phyloP scores from a whole-genome alignment of 1,140 invertebrate genomes.

The Brachionus koreanus region DNA sequence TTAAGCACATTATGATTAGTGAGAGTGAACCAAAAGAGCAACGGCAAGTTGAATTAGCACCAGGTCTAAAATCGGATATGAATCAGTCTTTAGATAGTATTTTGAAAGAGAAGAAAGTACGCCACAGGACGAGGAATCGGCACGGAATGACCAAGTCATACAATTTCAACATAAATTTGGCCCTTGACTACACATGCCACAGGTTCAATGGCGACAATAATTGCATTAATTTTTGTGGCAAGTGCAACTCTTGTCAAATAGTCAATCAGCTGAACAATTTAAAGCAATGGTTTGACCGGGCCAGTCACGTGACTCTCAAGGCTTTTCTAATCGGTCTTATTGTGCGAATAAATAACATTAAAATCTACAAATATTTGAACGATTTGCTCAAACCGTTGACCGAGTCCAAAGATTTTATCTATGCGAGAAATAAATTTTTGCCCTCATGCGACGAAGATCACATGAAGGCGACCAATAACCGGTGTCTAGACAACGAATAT shows the following conservation, averaged over 20 bases:
- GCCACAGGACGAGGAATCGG: not conserved
- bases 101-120: not conserved
- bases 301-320: constrained; percentile 11
- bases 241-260: constrained; percentile 43
- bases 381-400: constrained; percentile 27
- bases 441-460: constrained; percentile 39
- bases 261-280: constrained; percentile 12
- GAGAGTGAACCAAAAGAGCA: not conserved
- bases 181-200: constrained; percentile 22
- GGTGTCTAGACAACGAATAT: constrained; percentile 28
- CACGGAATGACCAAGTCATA: constrained; percentile 25
- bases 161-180: constrained; percentile 19
- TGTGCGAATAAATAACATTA: constrained; percentile 12
- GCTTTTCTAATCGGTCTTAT: constrained; percentile 28
- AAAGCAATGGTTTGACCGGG: constrained; percentile 39
- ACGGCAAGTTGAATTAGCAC: not conserved
- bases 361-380: constrained; percentile 29
- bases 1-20: constrained; percentile 4
- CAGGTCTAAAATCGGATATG: not conserved
- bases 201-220: not conserved
- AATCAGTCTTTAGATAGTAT: constrained; percentile 1
- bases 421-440: constrained; percentile 39
- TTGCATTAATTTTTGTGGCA: constrained; percentile 25
- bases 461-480: constrained; percentile 32
- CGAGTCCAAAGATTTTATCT: constrained; percentile 32